These are phyloP conservation scores for Drosophila sordidula DNA, from an alignment of 2,888 invertebrate species.

Conservation along the genomic window DNA sequence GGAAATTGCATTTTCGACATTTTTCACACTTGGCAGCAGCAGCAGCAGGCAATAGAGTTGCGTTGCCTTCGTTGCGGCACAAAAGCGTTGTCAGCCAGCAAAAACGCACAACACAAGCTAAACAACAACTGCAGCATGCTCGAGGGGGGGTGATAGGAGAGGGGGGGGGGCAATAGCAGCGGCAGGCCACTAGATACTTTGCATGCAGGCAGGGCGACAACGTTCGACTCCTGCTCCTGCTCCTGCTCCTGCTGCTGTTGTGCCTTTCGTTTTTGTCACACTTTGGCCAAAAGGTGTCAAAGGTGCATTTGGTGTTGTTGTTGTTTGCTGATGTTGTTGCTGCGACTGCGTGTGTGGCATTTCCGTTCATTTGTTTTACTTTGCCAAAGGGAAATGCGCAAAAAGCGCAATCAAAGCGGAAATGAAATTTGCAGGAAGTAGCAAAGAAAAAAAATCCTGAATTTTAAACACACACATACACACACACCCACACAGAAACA, in stretches of 20 bases:
- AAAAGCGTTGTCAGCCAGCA: slow-evolving; percentile 54
- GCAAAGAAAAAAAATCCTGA: slow-evolving; percentile 49
- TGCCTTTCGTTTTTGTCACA: slow-evolving; percentile 65
- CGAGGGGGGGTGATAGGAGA: too few relatives aligned
- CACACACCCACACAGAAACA: slow-evolving; percentile 8
- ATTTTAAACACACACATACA: slow-evolving; percentile 61
- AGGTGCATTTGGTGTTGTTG: slow-evolving; percentile 62
- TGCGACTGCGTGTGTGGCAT: slow-evolving; percentile 74
- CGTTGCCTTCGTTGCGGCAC: slow-evolving; percentile 33
- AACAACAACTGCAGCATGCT: slow-evolving; percentile 41
- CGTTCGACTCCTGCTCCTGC: slow-evolving; percentile 21
- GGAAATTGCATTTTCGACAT: slow-evolving; percentile 82
- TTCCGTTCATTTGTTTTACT: slow-evolving; percentile 81
- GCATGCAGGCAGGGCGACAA: slow-evolving; percentile 66
- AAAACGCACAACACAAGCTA: slow-evolving; percentile 69
- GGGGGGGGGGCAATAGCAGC: not conserved
- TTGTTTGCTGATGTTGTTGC: slow-evolving; percentile 42
- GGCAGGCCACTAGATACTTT: slow-evolving; percentile 64
- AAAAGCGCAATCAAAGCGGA: slow-evolving; percentile 81
- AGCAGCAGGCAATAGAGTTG: slow-evolving; percentile 47
- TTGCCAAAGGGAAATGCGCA: slow-evolving; percentile 71
- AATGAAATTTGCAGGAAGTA: slow-evolving; percentile 80
- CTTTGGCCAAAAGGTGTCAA: slow-evolving; percentile 78
- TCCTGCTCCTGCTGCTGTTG: slow-evolving; percentile 15
- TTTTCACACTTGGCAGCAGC: slow-evolving; percentile 77